These are phyloP conservation scores for Xenopus borealis DNA, from an alignment of 2,113 vertebrate genomes.

Conservation along the genomic window DNA sequence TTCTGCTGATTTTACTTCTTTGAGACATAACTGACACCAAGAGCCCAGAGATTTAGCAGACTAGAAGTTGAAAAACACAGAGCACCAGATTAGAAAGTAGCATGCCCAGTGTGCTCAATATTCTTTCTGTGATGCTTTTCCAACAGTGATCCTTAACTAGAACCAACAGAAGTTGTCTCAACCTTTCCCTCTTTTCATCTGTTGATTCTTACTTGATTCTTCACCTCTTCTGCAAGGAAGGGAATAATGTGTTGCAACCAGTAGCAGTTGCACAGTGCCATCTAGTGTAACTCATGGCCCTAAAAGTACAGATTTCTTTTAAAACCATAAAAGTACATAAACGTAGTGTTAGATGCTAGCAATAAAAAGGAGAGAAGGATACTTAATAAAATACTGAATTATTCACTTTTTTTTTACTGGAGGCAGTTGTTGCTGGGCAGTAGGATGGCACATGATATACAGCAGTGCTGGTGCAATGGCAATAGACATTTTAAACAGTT, in stretches of 20 bases:
- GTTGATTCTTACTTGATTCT: conserved; percentile 16
- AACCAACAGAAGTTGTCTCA: conserved; percentile 24
- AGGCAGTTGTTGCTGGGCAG: too few relatives aligned
- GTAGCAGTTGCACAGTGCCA: conserved; percentile 17
- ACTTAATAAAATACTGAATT: too few relatives aligned
- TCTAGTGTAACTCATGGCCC: conserved; percentile 20
- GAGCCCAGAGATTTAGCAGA: conserved; percentile 6
- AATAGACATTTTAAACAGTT: too few relatives aligned
- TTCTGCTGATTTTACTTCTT: conserved; percentile 11
- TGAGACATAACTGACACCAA: conserved; percentile 24
- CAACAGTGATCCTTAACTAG: conserved; percentile 20
- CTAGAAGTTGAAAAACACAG: neutral
- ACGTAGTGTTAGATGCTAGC: too few relatives aligned
- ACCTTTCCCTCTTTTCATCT: conserved; percentile 29
- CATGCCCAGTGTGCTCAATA: conserved; percentile 12
- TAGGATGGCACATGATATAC: too few relatives aligned
- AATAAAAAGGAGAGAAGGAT: too few relatives aligned
- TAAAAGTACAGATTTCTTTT: neutral
- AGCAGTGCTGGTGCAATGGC: too few relatives aligned
- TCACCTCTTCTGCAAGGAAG: neutral
- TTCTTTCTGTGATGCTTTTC: conserved; percentile 14
- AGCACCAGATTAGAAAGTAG: conserved; percentile 4
- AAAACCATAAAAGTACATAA: too few relatives aligned
- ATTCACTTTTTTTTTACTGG: too few relatives aligned
- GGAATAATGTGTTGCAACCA: neutral